These are phyloP conservation scores for Morone chrysops DNA, from an alignment of 2,113 vertebrate genomes.

Conservation along the genomic window DNA sequence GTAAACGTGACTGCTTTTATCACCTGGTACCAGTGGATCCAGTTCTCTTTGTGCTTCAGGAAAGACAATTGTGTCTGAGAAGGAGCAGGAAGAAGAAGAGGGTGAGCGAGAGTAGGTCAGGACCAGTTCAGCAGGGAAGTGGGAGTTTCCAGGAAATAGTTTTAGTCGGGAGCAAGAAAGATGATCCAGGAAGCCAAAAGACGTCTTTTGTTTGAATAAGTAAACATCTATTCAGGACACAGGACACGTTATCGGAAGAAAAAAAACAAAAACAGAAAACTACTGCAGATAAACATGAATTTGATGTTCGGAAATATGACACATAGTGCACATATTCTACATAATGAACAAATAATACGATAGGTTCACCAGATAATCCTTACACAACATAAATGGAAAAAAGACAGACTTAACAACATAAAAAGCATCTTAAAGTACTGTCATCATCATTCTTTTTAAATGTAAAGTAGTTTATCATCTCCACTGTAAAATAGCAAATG, in stretches of 20 bases:
- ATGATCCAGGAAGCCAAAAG: constrained; percentile 9
- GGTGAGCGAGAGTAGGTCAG: background rate
- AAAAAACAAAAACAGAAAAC: background rate
- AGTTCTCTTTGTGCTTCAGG: constrained; percentile 31
- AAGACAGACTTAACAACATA: no score
- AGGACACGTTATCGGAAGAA: background rate
- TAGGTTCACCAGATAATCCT: background rate
- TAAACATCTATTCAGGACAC: background rate
- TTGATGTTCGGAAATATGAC: background rate
- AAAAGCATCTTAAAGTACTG: no score
- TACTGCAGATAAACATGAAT: background rate
- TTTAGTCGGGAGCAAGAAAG: constrained; percentile 41
- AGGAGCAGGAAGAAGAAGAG: background rate
- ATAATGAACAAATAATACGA: background rate
- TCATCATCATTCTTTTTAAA: no score
- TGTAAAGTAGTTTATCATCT: no score
- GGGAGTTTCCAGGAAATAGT: constrained; percentile 30
- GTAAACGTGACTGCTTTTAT: constrained; percentile 22
- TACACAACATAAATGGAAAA: background rate
- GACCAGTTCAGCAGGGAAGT: constrained; percentile 39
- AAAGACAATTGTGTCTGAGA: constrained; percentile 29
- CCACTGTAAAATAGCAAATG: no score
- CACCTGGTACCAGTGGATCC: constrained; percentile 14
- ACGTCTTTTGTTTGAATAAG: background rate
- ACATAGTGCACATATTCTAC: background rate